Base-by-base conservation (phyloP, 1,140 invertebrate species). In the Pogonus chalceus region DNA sequence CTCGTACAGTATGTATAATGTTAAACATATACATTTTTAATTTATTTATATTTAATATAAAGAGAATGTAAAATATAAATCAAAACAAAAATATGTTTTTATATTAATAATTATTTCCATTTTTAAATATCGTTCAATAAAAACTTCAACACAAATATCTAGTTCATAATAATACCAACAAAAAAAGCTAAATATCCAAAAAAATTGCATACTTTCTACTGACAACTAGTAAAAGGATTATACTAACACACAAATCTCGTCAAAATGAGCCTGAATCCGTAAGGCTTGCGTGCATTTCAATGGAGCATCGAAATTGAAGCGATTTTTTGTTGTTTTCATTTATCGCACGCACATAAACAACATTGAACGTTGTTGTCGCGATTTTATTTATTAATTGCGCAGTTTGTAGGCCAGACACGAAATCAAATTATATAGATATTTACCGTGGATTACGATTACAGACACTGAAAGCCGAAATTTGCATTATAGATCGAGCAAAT, bases 191-290 rank as follows among this genome's bases (percentile, higher is more conserved):
- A 43, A 43, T 12, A 43, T 16, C 9, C 18, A 12, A 12, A 43
- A 7, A 18, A 43, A 9, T 10, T 10, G 18, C 18, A 43, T 14
- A 16, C 18, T 43, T 12, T 4, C 18, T 43, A 43, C 37, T 43
- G 7, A 10, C 37, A 43, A 4, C 18, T 43, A 12, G 37, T 43
- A 43, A 43, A 43, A 43, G 37, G 37, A 18, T 43, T 10, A 43
- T 16, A 43, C 37, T 43, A 43, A 43, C 37, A 43, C n/a, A n/a
- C 37, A 18, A 43, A 12, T 43, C 18, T 43, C n/a, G n/a, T n/a
- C n/a, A n/a, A n/a, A n/a, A n/a, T n/a, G n/a, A n/a, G n/a, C n/a
- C n/a, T n/a, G n/a, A n/a, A n/a, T n/a, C n/a, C n/a, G n/a, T n/a
- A n/a, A n/a, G n/a, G n/a, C n/a, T n/a, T n/a, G n/a, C n/a, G n/a